These are phyloP conservation scores for Psophia crepitans DNA, from an alignment of 2,113 vertebrate species.

Conservation along the genomic window DNA sequence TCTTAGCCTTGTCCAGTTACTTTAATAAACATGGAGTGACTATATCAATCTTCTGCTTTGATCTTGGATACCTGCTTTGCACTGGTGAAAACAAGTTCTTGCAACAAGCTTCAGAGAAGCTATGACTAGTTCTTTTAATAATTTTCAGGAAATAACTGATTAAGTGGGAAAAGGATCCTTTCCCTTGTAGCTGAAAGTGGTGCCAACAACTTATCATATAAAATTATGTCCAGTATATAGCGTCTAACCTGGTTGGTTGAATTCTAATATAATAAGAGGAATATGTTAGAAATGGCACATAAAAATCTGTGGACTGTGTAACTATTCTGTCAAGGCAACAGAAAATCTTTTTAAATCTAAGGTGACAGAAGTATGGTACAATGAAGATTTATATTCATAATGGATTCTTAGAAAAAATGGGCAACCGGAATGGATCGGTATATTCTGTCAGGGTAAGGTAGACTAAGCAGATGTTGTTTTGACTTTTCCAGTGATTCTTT, in stretches of 20 bases:
- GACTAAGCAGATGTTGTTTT: not conserved
- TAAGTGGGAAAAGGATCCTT: not conserved
- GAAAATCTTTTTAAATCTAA: conserved; percentile 14
- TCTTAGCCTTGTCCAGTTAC: not conserved
- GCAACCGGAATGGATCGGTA: not conserved
- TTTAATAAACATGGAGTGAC: not conserved
- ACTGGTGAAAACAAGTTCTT: not conserved
- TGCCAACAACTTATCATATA: not conserved
- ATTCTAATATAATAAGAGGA: not conserved
- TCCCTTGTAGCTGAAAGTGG: not conserved
- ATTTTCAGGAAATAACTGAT: not conserved
- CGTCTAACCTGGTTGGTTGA: not conserved
- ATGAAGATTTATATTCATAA: not conserved
- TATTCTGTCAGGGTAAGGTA: not conserved
- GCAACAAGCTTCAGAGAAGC: not conserved
- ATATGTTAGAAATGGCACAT: not conserved
- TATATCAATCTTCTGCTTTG: not conserved
- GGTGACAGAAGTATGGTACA: not conserved
- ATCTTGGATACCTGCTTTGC: not conserved
- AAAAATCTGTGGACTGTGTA: conserved; percentile 41
- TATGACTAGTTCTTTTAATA: not conserved
- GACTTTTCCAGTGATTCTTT: conserved; percentile 12
- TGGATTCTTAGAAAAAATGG: not conserved
- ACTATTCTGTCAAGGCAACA: conserved; percentile 26
- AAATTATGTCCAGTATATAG: not conserved